phyloP scores from a whole-genome alignment of 1,140 invertebrate genomes.

The Neodiprion pinetum region DNA sequence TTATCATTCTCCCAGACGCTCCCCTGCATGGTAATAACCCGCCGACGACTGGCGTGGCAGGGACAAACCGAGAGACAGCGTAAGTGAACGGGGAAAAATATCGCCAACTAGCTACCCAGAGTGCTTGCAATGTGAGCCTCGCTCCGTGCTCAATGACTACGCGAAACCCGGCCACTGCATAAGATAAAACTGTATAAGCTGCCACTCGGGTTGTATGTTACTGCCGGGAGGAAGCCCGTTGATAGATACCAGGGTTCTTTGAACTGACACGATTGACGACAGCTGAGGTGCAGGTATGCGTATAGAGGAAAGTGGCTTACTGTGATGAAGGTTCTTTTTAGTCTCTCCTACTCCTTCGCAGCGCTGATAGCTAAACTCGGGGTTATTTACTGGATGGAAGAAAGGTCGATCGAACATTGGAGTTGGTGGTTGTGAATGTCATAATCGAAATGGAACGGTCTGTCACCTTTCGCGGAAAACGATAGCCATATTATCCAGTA shows the following conservation, averaged over 20 bases:
- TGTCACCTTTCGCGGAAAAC: no score
- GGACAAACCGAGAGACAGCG: not conserved
- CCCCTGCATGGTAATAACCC: not conserved
- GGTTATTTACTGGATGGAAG: no score
- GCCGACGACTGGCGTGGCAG: not conserved
- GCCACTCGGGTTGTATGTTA: not conserved
- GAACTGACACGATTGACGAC: not conserved
- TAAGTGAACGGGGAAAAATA: constrained; percentile 2
- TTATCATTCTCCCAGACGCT: constrained; percentile 7
- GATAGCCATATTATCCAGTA: no score
- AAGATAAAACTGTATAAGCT: not conserved
- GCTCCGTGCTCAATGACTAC: not conserved
- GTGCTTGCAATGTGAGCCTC: no score
- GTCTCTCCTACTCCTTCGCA: no score
- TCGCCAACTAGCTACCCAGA: not conserved
- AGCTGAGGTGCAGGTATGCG: not conserved
- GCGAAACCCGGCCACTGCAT: not conserved
- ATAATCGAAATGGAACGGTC: no score
- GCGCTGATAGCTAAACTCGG: no score
- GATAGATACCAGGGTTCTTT: not conserved
- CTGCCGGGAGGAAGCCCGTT: not conserved
- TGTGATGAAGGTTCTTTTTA: no score
- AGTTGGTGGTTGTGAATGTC: no score
- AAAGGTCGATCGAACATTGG: no score
- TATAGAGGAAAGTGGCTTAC: not conserved